Evolutionary conservation across 1,140 invertebrate genomes (phyloP).

Genomic region (Drosophila eugracilis): DNA sequence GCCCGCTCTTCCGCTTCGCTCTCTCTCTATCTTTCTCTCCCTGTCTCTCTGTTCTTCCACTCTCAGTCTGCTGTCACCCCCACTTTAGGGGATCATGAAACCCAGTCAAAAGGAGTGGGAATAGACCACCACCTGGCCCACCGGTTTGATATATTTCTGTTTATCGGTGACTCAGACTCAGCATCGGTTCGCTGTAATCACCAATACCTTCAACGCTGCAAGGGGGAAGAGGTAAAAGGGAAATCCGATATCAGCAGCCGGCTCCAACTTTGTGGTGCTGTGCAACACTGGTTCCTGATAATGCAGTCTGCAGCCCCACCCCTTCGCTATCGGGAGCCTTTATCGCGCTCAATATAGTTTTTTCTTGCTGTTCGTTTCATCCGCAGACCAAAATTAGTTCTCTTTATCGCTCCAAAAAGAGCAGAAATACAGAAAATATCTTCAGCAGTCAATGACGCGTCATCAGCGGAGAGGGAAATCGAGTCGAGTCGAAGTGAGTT

Average conservation of each 20-base stretch:
- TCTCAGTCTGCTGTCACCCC: background rate
- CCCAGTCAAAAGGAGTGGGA: background rate
- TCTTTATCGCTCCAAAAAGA: conserved; percentile 54
- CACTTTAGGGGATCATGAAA: conserved; percentile 5
- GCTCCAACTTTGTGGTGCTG: background rate
- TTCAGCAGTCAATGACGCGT: conserved; percentile 63
- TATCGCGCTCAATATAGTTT: conserved; percentile 60
- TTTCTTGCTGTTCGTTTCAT: conserved; percentile 53
- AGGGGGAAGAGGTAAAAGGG: background rate
- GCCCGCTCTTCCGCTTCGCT: conserved; percentile 4
- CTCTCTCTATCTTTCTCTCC: too few relatives aligned
- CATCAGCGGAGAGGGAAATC: conserved; percentile 51
- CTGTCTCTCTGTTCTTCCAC: too few relatives aligned
- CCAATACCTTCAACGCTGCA: background rate
- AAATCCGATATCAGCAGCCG: conserved; percentile 35
- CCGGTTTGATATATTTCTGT: too few relatives aligned
- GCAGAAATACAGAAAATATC: conserved; percentile 55
- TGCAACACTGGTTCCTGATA: conserved; percentile 37
- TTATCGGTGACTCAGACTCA: conserved; percentile 48
- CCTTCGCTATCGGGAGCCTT: conserved; percentile 40
- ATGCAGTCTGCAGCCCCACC: conserved; percentile 22
- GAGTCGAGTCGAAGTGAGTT: background rate
- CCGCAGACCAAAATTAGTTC: conserved; percentile 41
- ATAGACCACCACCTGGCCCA: background rate
- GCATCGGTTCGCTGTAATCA: conserved; percentile 5